Base-by-base conservation (phyloP, 1,140 invertebrate genomes). In the Trinorchestia longiramus region DNA sequence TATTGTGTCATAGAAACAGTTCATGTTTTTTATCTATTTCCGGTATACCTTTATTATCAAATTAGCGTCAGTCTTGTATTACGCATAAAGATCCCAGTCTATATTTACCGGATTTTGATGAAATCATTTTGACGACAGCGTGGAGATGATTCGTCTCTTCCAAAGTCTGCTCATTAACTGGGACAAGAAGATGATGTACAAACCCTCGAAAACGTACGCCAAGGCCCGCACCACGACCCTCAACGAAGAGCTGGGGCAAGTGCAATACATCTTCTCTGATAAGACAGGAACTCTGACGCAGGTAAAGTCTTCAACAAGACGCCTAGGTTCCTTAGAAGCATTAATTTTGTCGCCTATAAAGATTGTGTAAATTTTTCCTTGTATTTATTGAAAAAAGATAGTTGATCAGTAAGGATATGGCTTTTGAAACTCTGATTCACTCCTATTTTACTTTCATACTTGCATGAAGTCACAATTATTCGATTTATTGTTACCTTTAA, bases 231-330 rank as follows among this genome's bases (percentile, higher is more conserved):
- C 99, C 43, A 99, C 99, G 0, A 99, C 99, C 53, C 97, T 99
- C 42, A 99, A 99, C 97, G 99, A 99, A 97, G 99, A 99, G 97
- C 98, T 99, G 96, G 99, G 99, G 97, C 99, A 99, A 98, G 99
- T 99, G 97, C 99, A 99, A 97, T 99, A 99, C 97, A 99, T 99
- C 97, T 99, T 99, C 97, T 99, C 99, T 43, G 99, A 99, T 97
- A 99, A 99, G 98, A 99, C 99, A 92, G 99, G 99, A 96, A 99
- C 99, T 0, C 97, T 99, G 87, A 99, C 99, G 15, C 99, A 97
- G 97, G 98, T 98, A 97, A 95, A 3, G 47, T 53, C 47, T 6
- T n/a, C n/a, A n/a, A n/a, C n/a, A n/a, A n/a, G n/a, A n/a, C n/a
- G n/a, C n/a, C n/a, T n/a, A n/a, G n/a, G n/a, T n/a, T n/a, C n/a